Evolutionary conservation across 1,140 invertebrate species (phyloP).

Genomic region (Antheraea mylitta): DNA sequence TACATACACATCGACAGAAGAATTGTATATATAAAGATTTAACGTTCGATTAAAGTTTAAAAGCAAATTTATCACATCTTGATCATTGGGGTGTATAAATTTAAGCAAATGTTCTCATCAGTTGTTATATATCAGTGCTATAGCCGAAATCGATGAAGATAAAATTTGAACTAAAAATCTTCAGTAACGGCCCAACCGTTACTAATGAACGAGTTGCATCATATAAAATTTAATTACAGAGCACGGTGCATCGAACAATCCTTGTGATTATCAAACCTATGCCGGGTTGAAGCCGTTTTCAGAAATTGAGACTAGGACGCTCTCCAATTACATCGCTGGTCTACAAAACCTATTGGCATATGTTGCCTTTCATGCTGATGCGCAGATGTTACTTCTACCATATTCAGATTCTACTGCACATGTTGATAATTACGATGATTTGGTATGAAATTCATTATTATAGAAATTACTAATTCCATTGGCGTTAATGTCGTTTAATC

Average conservation of each 20-base stretch:
- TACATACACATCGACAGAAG: too few relatives aligned
- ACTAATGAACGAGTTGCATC: too few relatives aligned
- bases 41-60: too few relatives aligned
- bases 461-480: neutral
- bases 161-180: too few relatives aligned
- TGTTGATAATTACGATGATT: constrained; percentile 60
- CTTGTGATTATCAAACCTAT: constrained; percentile 60
- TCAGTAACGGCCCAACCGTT: too few relatives aligned
- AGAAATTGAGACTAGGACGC: constrained; percentile 53
- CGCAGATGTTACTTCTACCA: constrained; percentile 52
- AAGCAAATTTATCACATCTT: too few relatives aligned
- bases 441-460: constrained; percentile 41
- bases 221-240: constrained; percentile 42
- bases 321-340: constrained; percentile 50
- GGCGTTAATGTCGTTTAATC: too few relatives aligned
- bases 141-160: too few relatives aligned
- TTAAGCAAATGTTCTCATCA: too few relatives aligned
- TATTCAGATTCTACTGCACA: constrained; percentile 61
- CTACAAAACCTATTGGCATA: constrained; percentile 60
- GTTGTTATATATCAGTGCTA: too few relatives aligned
- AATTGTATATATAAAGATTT: too few relatives aligned
- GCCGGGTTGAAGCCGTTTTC: constrained; percentile 60
- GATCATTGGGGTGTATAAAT: too few relatives aligned
- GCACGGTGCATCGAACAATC: constrained; percentile 45
- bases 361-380: constrained; percentile 59